Conservation (phyloP, 2,797 vertebrate genomes). For the Hippocampus kuda region DNA sequence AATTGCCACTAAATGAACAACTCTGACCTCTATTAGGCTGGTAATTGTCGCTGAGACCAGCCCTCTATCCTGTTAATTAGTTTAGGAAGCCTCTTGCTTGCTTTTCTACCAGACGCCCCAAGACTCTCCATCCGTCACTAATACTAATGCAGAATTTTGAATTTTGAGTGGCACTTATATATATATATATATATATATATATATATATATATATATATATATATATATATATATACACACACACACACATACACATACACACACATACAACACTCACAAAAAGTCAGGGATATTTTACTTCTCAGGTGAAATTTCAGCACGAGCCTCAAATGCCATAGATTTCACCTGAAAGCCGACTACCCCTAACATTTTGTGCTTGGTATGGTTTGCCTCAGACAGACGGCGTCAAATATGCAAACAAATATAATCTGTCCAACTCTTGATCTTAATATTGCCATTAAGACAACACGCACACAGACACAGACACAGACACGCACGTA, state of each 20-base stretch:
- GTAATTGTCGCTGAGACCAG: slow-evolving; percentile 63
- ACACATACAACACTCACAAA: too few species aligned
- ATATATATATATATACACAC: too few species aligned
- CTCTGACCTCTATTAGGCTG: slow-evolving; percentile 73
- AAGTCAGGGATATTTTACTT: too few species aligned
- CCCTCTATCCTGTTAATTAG: slow-evolving; percentile 58
- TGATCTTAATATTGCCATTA: slow-evolving; percentile 42
- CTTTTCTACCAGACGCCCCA: slow-evolving; percentile 10
- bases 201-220: too few species aligned
- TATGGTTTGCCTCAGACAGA: background rate
- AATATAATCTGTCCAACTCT: slow-evolving; percentile 18
- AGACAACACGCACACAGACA: slow-evolving; percentile 10
- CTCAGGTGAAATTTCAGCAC: too few species aligned
- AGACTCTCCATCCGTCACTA: slow-evolving; percentile 12
- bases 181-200: too few species aligned
- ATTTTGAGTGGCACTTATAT: background rate
- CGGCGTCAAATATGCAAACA: background rate
- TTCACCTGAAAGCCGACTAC: too few species aligned
- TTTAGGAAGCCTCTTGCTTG: slow-evolving; percentile 50
- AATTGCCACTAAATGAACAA: slow-evolving; percentile 76
- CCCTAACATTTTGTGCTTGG: too few species aligned
- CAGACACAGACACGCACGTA: slow-evolving; percentile 11
- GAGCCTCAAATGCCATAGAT: too few species aligned
- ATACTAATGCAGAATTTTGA: background rate
- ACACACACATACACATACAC: too few species aligned